A percentile compares a stretch with the other conserved stretches of the same genome.
These are phyloP conservation scores for Drosophila tripunctata DNA, from an alignment of 2,888 invertebrate species.

Conservation along the genomic window DNA sequence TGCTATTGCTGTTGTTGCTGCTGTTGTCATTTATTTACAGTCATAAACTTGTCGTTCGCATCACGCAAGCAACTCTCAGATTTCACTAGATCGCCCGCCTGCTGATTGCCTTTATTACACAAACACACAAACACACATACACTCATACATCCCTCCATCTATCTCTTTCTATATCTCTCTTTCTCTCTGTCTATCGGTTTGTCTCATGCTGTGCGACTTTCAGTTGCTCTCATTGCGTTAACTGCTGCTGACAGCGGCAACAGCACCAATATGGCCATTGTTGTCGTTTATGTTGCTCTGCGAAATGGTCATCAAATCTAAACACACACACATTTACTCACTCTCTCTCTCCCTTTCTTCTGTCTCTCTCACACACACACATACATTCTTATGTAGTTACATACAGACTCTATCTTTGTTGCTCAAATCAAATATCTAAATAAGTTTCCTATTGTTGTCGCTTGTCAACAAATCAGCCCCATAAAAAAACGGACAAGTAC, in stretches of 20 bases:
- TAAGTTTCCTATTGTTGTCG: conserved; percentile 12
- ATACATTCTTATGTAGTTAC: not conserved
- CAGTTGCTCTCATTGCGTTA: conserved; percentile 1
- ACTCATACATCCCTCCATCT: not conserved
- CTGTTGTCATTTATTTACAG: conserved; percentile 69
- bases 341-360: conserved; percentile 4
- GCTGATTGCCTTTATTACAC: conserved; percentile 43
- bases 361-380: conserved; percentile 11
- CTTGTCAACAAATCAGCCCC: conserved; percentile 14
- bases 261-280: not conserved
- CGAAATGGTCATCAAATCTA: conserved; percentile 2
- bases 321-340: conserved; percentile 7
- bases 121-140: conserved; percentile 1
- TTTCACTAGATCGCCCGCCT: conserved; percentile 45
- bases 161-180: not conserved
- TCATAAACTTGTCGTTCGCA: conserved; percentile 63
- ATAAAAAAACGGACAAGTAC: not conserved
- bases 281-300: not conserved
- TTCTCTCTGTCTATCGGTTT: not conserved
- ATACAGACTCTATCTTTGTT: not conserved
- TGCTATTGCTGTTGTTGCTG: conserved; percentile 45
- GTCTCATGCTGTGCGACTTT: conserved; percentile 2
- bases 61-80: conserved; percentile 65
- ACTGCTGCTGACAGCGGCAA: not conserved
- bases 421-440: conserved; percentile 32